phyloP scores from a whole-genome alignment of 1,140 invertebrate species.

The Atta cephalotes region DNA sequence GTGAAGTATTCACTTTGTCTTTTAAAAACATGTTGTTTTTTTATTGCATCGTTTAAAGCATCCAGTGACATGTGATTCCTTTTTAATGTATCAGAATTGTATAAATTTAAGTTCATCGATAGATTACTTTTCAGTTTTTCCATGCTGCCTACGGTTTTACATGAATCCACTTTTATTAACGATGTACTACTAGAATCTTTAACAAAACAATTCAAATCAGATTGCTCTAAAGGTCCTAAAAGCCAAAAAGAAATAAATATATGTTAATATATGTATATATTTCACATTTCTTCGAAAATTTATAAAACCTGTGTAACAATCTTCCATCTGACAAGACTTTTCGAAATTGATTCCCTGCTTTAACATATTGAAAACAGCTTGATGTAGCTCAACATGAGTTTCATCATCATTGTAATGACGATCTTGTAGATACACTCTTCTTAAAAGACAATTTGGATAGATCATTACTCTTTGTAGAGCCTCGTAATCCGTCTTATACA shows the following conservation, averaged over 20 bases:
- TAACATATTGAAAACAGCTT: not conserved
- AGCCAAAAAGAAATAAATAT: slow-evolving; percentile 25
- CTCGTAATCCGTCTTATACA: slow-evolving; percentile 5
- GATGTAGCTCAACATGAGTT: not conserved
- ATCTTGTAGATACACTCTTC: slow-evolving; percentile 34
- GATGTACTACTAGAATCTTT: not conserved
- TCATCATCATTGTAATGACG: slow-evolving; percentile 19
- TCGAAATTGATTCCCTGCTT: slow-evolving; percentile 2
- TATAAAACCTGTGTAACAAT: slow-evolving; percentile 31
- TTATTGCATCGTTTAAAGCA: not conserved
- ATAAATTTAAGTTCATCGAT: not conserved
- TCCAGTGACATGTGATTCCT: not conserved
- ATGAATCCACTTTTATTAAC: not conserved
- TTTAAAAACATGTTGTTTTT: not conserved
- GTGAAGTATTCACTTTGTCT: not conserved
- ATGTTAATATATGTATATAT: slow-evolving; percentile 58
- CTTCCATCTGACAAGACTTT: slow-evolving; percentile 14
- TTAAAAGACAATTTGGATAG: slow-evolving; percentile 19
- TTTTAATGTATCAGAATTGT: not conserved
- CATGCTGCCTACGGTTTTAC: not conserved
- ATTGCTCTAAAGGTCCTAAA: not conserved
- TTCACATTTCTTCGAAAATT: slow-evolving; percentile 7
- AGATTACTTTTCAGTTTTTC: not conserved
- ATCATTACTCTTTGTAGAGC: slow-evolving; percentile 19
- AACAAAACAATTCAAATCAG: not conserved